A percentile compares a stretch with the other conserved stretches of the same genome.
These are phyloP conservation scores for Scyliorhinus canicula DNA, from an alignment of 2,797 vertebrate species.

Conservation along the genomic window DNA sequence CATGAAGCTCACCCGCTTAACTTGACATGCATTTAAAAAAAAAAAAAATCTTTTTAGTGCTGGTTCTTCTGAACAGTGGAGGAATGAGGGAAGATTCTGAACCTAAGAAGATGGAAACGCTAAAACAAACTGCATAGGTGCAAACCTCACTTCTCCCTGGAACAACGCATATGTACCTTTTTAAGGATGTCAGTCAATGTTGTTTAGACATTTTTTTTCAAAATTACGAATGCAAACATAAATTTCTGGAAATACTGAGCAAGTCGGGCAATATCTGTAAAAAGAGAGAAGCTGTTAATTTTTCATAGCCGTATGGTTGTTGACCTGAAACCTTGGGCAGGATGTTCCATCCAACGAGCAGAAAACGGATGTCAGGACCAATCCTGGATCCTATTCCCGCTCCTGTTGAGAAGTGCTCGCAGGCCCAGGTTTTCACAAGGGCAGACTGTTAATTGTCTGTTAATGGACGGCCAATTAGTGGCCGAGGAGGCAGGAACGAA, in stretches of 20 bases:
- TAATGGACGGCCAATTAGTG: not conserved
- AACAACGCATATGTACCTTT: not conserved
- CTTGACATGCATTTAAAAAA: conserved; percentile 39
- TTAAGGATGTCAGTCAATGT: not conserved
- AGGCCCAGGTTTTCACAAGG: not conserved
- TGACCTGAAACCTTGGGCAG: not conserved
- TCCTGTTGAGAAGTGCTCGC: not conserved
- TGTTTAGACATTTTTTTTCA: not conserved
- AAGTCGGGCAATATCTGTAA: not conserved
- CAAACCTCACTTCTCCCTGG: not conserved
- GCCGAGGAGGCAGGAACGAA: not conserved
- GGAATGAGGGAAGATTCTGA: conserved; percentile 34
- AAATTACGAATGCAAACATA: not conserved
- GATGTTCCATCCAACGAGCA: too few species aligned
- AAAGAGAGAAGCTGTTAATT: not conserved
- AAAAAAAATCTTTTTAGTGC: conserved; percentile 1
- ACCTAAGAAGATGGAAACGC: conserved; percentile 38
- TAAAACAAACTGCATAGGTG: not conserved
- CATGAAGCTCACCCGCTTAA: conserved; percentile 42
- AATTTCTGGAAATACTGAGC: not conserved
- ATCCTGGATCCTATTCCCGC: not conserved
- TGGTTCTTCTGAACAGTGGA: not conserved
- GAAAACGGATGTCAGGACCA: too few species aligned
- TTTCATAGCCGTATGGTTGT: not conserved
- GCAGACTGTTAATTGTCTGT: not conserved